phyloP scores from a whole-genome alignment of 23 tunicate genomes.

The Trididemnum miniatum region DNA sequence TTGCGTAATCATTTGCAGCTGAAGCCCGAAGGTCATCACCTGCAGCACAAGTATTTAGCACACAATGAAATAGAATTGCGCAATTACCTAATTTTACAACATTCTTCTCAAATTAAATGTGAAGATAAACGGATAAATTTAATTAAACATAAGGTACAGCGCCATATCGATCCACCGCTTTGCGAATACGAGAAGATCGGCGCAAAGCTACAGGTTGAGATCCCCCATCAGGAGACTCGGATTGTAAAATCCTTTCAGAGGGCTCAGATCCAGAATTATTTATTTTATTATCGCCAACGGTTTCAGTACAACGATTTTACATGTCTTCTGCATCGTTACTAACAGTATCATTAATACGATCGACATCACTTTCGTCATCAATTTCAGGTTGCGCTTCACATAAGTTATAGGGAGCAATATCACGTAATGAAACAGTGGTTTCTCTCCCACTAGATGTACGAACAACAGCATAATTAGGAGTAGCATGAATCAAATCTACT shows the following conservation, averaged over 20 bases:
- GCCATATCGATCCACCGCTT: slow-evolving; percentile 31
- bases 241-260: too few species aligned
- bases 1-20: too few species aligned
- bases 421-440: slow-evolving; percentile 17
- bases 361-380: background rate
- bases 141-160: slow-evolving; percentile 19
- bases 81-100: background rate
- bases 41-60: background rate
- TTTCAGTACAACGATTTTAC: background rate
- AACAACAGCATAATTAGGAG: slow-evolving; percentile 33
- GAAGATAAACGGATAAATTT: background rate
- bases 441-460: slow-evolving; percentile 15
- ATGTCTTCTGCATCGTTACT: background rate
- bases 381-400: background rate
- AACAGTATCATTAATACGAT: background rate
- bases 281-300: background rate
- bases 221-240: too few species aligned
- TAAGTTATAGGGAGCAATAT: background rate
- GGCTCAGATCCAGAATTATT: too few species aligned
- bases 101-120: background rate
- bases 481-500: slow-evolving; percentile 31
- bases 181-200: slow-evolving; percentile 11
- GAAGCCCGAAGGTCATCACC: too few species aligned
- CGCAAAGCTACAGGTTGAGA: too few species aligned
- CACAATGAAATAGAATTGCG: background rate